Conservation (phyloP, 2,797 vertebrate species). For the Thaleichthys pacificus region DNA sequence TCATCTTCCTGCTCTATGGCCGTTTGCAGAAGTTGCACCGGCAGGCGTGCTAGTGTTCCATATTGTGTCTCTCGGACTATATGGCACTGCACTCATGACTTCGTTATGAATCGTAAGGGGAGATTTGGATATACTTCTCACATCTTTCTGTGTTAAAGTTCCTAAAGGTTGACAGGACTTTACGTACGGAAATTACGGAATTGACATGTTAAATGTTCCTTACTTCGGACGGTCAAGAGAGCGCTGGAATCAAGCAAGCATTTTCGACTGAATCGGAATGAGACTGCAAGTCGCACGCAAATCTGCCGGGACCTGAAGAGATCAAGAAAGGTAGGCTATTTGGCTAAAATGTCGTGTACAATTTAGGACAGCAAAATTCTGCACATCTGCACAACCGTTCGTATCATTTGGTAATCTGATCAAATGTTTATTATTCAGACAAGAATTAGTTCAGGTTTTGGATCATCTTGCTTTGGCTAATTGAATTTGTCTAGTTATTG, state of each 20-base stretch:
- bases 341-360: no score
- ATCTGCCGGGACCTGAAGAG: no score
- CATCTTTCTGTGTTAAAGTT: slow-evolving; percentile 6
- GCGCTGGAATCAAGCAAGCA: no score
- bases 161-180: not conserved
- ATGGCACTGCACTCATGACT: not conserved
- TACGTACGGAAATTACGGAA: not conserved
- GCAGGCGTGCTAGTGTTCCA: slow-evolving; percentile 26
- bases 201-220: not conserved
- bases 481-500: not conserved
- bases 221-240: no score
- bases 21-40: slow-evolving; percentile 28
- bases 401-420: not conserved
- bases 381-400: no score
- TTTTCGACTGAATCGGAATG: no score
- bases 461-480: not conserved
- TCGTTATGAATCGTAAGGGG: slow-evolving; percentile 22
- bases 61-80: slow-evolving; percentile 9
- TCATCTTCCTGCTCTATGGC: slow-evolving; percentile 25
- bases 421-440: not conserved
- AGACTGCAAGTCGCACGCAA: no score
- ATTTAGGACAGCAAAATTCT: no score
- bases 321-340: no score
- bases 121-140: not conserved
- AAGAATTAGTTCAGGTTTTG: not conserved